Conservation (phyloP, 2,797 vertebrate species). For the Naso thynnoides region DNA sequence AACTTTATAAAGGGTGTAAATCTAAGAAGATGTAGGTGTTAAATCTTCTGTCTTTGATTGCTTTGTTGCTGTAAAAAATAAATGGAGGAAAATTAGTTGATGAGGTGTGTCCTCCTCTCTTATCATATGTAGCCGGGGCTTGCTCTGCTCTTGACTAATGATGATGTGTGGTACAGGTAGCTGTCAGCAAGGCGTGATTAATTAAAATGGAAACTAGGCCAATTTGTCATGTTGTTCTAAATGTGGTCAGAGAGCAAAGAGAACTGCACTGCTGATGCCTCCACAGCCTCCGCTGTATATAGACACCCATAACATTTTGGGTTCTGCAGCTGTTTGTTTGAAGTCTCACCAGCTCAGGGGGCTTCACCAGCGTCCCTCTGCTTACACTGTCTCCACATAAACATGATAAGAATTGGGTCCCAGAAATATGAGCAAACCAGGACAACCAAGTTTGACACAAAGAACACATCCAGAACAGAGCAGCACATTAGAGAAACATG, state of each 20-base stretch:
- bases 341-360: slow-evolving; percentile 49
- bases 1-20: neutral
- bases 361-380: slow-evolving; percentile 38
- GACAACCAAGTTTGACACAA: slow-evolving; percentile 51
- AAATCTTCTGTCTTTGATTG: slow-evolving; percentile 34
- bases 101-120: slow-evolving; percentile 82
- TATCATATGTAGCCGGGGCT: slow-evolving; percentile 70
- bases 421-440: slow-evolving; percentile 49
- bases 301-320: slow-evolving; percentile 19
- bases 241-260: slow-evolving; percentile 72
- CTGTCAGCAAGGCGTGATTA: slow-evolving; percentile 83
- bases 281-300: slow-evolving; percentile 20
- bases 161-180: slow-evolving; percentile 83
- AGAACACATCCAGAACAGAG: slow-evolving; percentile 43
- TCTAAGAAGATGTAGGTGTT: slow-evolving; percentile 14
- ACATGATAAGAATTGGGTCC: slow-evolving; percentile 65
- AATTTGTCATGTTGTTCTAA: slow-evolving; percentile 81
- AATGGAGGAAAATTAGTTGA: slow-evolving; percentile 78
- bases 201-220: slow-evolving; percentile 84
- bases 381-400: slow-evolving; percentile 48
- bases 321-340: slow-evolving; percentile 46
- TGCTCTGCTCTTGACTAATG: slow-evolving; percentile 81
- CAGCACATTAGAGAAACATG: slow-evolving; percentile 4
- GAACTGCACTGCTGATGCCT: slow-evolving; percentile 35
- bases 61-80: slow-evolving; percentile 68